Evolutionary conservation across 2,113 vertebrate species (phyloP), one percentile per base, ranked within the genome.

Genomic region (Octodon degus): DNA sequence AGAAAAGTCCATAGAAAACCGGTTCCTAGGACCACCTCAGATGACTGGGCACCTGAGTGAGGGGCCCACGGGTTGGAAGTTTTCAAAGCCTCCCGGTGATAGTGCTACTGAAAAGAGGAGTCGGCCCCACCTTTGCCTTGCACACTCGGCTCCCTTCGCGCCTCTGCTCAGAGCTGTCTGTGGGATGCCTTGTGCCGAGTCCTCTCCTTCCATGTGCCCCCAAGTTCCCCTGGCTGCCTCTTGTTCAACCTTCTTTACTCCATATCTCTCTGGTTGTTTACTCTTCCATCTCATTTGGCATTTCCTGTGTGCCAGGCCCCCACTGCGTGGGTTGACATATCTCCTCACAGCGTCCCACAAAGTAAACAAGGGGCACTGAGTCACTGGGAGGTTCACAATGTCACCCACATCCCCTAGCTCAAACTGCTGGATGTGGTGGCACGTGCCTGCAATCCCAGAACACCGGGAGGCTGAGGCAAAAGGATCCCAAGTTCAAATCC

Each of bases 121-220:
- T 25, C 1, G 11, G 24, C 2, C 5, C 2, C 11, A 2, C 40
- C 0, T 0, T 7, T 2, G 10, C 72, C 80, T 58, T 65, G 16
- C 5, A 27, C 3, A 10, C 16, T 25, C 13, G 9, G 30, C 32
- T 74, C 68, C n/a, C 40, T 81, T 58, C 16, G 9, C 27, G 24
- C 19, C 81, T 86, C 82, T 72, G 60, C 91, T 62, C 85, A 4
- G 2, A 10, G n/a, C 20, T 76, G 74, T 55, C 65, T 47, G 27
- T 7, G 80, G 32, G 19, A 22, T 3, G 0, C 9, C 27, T 70
- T 17, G 3, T 74, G 82, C 58, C 24, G 6, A 12, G 65, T 22
- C 63, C 24, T 77, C 58, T 20, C 43, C 72, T 63, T 5, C 34
- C 7, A 0, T 0, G 24, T n/a, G 19, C 34, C 63, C 25, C 43